Percentiles rank a stretch among this genome's conserved stretches.
Conservation (phyloP, 2,888 invertebrate genomes). For the Agrotis segetum region DNA sequence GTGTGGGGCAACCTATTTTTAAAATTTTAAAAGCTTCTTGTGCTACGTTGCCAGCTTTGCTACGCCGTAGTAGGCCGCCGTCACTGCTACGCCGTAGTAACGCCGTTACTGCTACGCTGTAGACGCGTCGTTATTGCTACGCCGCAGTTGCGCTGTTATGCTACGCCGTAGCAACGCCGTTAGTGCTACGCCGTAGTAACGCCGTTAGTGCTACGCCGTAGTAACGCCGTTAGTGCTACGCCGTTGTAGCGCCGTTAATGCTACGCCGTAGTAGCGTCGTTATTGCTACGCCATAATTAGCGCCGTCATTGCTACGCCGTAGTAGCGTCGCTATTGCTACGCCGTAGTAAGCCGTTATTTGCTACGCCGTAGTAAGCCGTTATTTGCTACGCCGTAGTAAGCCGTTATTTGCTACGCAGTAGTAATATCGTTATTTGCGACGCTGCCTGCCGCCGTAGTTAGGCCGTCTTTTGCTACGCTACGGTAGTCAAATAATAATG, state of each 20-base stretch:
- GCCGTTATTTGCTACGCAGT: background rate
- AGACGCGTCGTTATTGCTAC: background rate
- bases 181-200: background rate
- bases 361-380: constrained; percentile 1
- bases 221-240: background rate
- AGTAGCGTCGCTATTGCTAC: constrained; percentile 1
- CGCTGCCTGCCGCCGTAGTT: no score
- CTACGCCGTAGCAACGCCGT: background rate
- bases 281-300: no score
- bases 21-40: no score
- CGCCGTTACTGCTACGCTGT: background rate
- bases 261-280: background rate
- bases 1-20: no score
- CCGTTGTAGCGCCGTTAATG: background rate
- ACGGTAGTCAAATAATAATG: background rate
- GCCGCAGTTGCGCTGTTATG: background rate
- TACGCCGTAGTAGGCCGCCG: no score
- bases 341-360: background rate
- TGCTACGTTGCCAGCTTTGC: no score
- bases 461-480: background rate
- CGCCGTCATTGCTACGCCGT: no score
- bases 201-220: background rate
- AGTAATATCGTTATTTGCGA: background rate
- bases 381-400: constrained; percentile 3
- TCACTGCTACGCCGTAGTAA: background rate